Percentiles rank a stretch among this genome's conserved stretches.
Evolutionary conservation across 2,113 vertebrate species (phyloP).

Genomic region (Aptenodytes patagonicus): DNA sequence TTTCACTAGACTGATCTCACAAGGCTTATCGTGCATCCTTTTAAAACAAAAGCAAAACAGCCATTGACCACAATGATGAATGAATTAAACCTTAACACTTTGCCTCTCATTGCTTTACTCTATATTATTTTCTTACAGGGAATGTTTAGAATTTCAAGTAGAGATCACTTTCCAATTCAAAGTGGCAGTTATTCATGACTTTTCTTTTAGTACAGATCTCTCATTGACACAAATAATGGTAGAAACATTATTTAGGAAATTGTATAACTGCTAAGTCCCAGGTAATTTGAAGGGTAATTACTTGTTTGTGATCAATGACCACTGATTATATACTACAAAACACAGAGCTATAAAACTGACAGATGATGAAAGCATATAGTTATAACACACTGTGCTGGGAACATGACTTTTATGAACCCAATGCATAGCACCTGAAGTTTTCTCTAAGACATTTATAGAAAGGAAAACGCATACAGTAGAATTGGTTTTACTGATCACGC

Average conservation of each 20-base stretch:
- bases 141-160: neutral
- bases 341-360: conserved; percentile 31
- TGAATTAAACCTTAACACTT: neutral
- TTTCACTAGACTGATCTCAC: neutral
- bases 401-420: conserved; percentile 28
- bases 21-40: neutral
- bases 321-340: neutral
- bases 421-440: neutral
- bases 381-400: neutral
- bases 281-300: conserved; percentile 53
- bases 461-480: neutral
- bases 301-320: conserved; percentile 49
- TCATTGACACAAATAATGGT: conserved; percentile 24
- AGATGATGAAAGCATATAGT: conserved; percentile 8
- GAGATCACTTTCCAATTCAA: conserved; percentile 1
- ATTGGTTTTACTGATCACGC: neutral
- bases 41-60: neutral
- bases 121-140: neutral
- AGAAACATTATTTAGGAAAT: conserved; percentile 35
- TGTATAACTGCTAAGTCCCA: neutral
- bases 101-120: neutral
- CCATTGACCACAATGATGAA: neutral
- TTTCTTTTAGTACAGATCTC: neutral
- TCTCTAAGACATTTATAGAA: neutral
- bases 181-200: conserved; percentile 8